Evolutionary conservation across 2,113 vertebrate species (phyloP).

Genomic region (Oryzias melastigma): DNA sequence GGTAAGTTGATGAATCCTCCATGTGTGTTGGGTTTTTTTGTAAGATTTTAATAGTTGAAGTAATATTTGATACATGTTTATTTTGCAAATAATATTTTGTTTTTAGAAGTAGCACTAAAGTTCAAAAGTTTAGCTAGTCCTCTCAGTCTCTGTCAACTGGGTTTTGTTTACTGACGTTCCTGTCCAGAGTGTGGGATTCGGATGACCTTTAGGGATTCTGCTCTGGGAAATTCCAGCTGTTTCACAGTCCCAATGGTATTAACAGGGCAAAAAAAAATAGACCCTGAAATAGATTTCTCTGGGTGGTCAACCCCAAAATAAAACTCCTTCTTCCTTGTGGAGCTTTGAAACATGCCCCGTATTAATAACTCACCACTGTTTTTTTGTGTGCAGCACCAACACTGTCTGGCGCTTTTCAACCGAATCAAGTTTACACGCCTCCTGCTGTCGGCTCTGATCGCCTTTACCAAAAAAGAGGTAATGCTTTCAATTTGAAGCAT

Average conservation of each 20-base stretch:
- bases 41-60: not conserved
- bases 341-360: conserved; percentile 4
- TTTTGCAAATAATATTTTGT: not conserved
- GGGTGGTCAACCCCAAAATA: conserved; percentile 14
- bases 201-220: conserved; percentile 22
- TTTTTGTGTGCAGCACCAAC: conserved; percentile 82
- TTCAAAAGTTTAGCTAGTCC: not conserved
- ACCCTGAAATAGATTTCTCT: conserved; percentile 28
- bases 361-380: conserved; percentile 19
- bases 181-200: conserved; percentile 21
- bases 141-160: conserved; percentile 3
- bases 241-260: conserved; percentile 9
- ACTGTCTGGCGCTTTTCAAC: conserved; percentile 90
- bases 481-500: not conserved
- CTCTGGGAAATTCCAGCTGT: conserved; percentile 22
- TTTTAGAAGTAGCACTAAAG: not conserved
- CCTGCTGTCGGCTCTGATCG: conserved; percentile 88
- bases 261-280: not conserved
- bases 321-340: not conserved
- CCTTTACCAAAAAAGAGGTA: conserved; percentile 96
- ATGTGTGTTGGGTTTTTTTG: not conserved
- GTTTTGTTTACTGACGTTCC: not conserved
- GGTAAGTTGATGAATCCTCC: conserved; percentile 70
- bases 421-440: conserved; percentile 93
- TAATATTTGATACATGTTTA: not conserved